A percentile compares a stretch with the other conserved stretches of the same genome.
These are phyloP conservation scores for Malachius bipustulatus DNA, from an alignment of 2,888 invertebrate species.

Conservation along the genomic window DNA sequence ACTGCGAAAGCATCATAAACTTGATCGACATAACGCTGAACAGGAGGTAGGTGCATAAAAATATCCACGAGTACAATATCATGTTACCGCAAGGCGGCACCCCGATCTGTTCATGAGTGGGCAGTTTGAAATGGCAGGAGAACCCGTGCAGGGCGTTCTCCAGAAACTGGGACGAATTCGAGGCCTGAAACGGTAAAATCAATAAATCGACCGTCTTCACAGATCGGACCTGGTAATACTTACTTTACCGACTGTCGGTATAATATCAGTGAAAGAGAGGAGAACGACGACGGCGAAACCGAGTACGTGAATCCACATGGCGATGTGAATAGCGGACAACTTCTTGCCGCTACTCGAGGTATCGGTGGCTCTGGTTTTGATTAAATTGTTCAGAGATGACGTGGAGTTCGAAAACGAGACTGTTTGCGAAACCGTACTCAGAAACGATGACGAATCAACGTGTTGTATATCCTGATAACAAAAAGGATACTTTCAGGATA, in stretches of 20 bases:
- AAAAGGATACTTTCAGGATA: too few species aligned
- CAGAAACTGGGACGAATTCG: conserved; percentile 28
- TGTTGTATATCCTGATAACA: conserved; percentile 23
- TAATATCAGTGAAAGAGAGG: conserved; percentile 41
- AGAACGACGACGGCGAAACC: conserved; percentile 35
- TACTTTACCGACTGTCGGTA: conserved; percentile 43
- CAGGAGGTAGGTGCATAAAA: conserved; percentile 38
- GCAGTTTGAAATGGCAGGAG: conserved; percentile 31
- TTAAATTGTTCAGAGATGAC: conserved; percentile 9
- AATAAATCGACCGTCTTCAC: too few species aligned
- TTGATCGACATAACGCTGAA: conserved; percentile 40
- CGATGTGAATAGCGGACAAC: conserved; percentile 32
- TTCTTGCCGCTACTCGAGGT: conserved; percentile 20
- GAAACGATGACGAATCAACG: conserved; percentile 29
- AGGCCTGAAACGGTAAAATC: conserved; percentile 21
- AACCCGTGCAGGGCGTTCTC: conserved; percentile 32
- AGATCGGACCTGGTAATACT: conserved; percentile 15
- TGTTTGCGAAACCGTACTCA: conserved; percentile 41
- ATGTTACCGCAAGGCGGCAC: conserved; percentile 24
- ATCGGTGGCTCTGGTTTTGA: conserved; percentile 10
- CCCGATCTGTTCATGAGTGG: conserved; percentile 15
- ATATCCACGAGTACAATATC: conserved; percentile 38
- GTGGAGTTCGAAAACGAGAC: conserved; percentile 38
- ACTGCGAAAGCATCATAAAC: conserved; percentile 43
- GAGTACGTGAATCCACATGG: conserved; percentile 39